Conservation (phyloP, 2,113 vertebrate species). For the Chionis minor region DNA sequence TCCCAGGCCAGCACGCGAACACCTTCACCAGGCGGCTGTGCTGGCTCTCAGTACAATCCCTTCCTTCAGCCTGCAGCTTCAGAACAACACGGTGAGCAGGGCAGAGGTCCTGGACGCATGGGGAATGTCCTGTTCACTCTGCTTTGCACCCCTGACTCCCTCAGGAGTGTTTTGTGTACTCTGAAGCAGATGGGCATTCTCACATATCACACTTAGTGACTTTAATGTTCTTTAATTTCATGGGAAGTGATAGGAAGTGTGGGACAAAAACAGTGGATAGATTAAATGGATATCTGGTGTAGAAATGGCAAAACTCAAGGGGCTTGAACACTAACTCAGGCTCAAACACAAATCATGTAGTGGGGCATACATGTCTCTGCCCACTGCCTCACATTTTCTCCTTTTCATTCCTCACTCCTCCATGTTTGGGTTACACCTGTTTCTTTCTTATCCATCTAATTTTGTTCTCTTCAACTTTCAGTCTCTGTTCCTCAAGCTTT, state of each 20-base stretch:
- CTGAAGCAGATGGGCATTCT: not conserved
- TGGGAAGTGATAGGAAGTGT: not conserved
- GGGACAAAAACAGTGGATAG: not conserved
- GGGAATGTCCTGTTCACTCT: not conserved
- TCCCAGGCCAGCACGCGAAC: not conserved
- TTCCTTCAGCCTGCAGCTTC: not conserved
- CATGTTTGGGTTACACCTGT: not conserved
- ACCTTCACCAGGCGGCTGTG: not conserved
- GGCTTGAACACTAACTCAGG: not conserved
- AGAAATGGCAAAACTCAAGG: not conserved
- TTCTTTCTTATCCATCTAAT: not conserved
- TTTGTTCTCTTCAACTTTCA: not conserved
- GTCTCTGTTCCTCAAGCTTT: not conserved
- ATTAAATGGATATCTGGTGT: not conserved
- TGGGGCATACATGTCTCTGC: not conserved
- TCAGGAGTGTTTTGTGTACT: not conserved
- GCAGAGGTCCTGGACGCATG: not conserved
- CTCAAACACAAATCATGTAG: not conserved
- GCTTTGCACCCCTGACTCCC: not conserved
- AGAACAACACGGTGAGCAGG: accelerated
- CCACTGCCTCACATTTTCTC: not conserved
- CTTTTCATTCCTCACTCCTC: not conserved
- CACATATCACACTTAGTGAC: not conserved
- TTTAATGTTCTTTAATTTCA: not conserved
- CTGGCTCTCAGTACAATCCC: not conserved